These are phyloP conservation scores for Magallana gigas DNA, from an alignment of 1,140 invertebrate species.

Conservation along the genomic window DNA sequence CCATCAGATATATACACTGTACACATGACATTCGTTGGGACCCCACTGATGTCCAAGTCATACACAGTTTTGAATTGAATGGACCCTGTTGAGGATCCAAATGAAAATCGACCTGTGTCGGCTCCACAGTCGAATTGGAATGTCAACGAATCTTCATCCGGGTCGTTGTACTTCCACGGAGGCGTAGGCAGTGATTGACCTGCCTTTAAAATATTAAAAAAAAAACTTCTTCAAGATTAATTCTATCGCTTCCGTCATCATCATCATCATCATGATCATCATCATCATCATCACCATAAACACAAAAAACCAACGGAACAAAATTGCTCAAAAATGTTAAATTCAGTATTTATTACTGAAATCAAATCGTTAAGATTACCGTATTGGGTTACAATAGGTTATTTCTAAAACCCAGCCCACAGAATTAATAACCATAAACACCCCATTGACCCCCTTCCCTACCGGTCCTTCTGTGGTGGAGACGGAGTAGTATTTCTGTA, in stretches of 20 bases:
- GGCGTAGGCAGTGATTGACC: not conserved
- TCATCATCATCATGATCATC: not conserved
- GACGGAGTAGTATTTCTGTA: conserved; percentile 41
- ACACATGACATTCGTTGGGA: conserved; percentile 20
- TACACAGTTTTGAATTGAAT: conserved; percentile 27
- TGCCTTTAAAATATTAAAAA: not conserved
- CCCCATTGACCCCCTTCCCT: not conserved
- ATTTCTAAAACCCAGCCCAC: no score
- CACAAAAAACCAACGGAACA: not conserved
- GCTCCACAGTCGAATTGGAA: conserved; percentile 37
- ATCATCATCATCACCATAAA: not conserved
- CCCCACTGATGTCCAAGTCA: conserved; percentile 24
- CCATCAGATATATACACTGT: conserved; percentile 38
- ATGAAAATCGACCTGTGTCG: conserved; percentile 34
- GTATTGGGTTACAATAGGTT: no score
- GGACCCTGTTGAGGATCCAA: not conserved
- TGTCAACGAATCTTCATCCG: conserved; percentile 37
- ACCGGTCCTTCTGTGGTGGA: conserved; percentile 27
- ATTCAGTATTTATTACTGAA: not conserved
- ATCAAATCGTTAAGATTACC: no score
- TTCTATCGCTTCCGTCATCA: not conserved
- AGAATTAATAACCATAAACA: not conserved
- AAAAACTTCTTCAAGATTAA: no score
- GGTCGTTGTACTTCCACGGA: conserved; percentile 34
- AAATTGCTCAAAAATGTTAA: not conserved